phyloP scores from a whole-genome alignment of 2,113 vertebrate genomes.

The Albula goreensis region DNA sequence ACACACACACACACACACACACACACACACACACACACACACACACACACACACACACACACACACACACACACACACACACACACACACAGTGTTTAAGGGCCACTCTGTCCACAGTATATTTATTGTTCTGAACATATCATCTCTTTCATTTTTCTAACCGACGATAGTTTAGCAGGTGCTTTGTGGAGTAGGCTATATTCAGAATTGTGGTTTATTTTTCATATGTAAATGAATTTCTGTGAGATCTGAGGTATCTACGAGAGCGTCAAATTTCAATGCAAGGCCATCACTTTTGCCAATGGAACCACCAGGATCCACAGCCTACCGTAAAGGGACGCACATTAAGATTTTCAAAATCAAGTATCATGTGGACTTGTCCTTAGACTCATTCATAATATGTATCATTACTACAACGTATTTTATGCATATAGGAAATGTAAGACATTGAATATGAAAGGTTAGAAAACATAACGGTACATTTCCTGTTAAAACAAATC shows the following conservation, averaged over 20 bases:
- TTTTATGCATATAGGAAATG: background rate
- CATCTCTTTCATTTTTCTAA: conserved; percentile 2
- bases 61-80: background rate
- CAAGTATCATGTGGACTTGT: background rate
- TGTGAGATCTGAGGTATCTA: conserved; percentile 37
- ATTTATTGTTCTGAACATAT: conserved; percentile 37
- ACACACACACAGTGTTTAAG: conserved; percentile 2
- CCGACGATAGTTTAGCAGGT: conserved; percentile 35
- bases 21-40: background rate
- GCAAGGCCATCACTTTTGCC: conserved; percentile 21
- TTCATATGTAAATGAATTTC: conserved; percentile 31
- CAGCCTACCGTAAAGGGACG: conserved; percentile 21
- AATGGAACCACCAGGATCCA: conserved; percentile 25
- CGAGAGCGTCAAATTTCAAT: conserved; percentile 23
- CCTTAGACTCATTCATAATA: background rate
- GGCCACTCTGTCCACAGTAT: conserved; percentile 11
- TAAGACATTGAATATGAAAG: background rate
- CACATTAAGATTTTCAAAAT: background rate
- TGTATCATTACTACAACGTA: background rate
- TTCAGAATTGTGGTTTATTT: conserved; percentile 20
- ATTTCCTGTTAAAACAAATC: background rate
- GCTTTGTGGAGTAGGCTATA: conserved; percentile 32
- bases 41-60: background rate
- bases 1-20: background rate
- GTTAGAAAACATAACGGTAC: background rate